Evolutionary conservation across 2,888 invertebrate genomes (phyloP).

Genomic region (Aquatica leii): DNA sequence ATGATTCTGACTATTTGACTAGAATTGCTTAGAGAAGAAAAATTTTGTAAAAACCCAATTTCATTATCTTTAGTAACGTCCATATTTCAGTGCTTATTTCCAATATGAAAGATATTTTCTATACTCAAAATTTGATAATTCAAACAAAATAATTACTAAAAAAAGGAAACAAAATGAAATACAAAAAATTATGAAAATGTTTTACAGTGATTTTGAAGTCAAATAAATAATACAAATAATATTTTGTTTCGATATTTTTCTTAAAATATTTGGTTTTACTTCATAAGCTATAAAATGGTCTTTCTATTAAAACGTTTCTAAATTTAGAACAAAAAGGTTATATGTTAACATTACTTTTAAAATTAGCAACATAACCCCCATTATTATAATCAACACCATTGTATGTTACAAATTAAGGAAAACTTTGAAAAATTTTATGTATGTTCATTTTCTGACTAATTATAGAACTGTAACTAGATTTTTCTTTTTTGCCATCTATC

Average conservation of each 20-base stretch:
- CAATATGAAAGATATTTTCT: no score
- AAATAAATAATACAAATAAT: constrained; percentile 29
- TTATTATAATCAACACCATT: constrained; percentile 24
- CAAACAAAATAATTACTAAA: no score
- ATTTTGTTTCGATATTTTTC: constrained; percentile 17
- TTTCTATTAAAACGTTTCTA: constrained; percentile 14
- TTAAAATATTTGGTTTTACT: constrained; percentile 14
- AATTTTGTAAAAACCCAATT: no score
- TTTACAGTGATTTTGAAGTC: constrained; percentile 5
- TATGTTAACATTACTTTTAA: constrained; percentile 27
- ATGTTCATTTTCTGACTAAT: constrained; percentile 26
- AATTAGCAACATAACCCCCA: constrained; percentile 22
- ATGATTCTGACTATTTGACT: no score
- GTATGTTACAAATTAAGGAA: constrained; percentile 19
- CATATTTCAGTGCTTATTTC: no score
- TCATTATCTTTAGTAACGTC: no score
- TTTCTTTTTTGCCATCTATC: no score
- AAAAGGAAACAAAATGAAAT: no score
- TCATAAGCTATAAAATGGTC: constrained; percentile 14
- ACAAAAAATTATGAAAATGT: no score
- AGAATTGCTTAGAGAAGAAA: no score
- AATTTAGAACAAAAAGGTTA: constrained; percentile 21
- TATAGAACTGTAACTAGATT: no score
- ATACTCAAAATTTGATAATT: no score
- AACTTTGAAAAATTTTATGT: constrained; percentile 15